These are phyloP conservation scores for Peromyscus polionotus DNA, from an alignment of 2,113 vertebrate species.

Conservation along the genomic window DNA sequence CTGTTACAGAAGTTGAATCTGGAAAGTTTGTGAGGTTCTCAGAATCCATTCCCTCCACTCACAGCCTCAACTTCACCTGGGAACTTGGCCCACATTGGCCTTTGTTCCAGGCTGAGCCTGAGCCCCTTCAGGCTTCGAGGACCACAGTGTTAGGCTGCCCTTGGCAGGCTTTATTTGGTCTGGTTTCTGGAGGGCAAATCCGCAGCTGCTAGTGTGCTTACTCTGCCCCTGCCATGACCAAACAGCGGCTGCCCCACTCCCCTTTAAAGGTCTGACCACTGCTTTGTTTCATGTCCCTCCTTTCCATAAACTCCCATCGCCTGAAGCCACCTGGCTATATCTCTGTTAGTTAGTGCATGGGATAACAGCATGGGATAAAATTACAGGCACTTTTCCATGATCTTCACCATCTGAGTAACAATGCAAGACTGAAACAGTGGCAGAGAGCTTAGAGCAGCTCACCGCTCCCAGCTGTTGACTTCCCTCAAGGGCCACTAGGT, in stretches of 20 bases:
- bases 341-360: background rate
- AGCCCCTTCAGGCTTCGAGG: background rate
- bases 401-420: background rate
- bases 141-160: background rate
- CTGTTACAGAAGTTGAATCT: background rate
- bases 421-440: background rate
- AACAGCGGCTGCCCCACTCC: background rate
- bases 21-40: constrained; percentile 2
- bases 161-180: background rate
- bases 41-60: background rate
- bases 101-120: background rate
- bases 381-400: background rate
- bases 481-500: constrained; percentile 20
- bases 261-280: background rate
- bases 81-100: background rate
- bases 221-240: too few species aligned
- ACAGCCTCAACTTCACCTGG: background rate
- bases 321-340: background rate
- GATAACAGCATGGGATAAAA: background rate
- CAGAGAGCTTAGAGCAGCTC: background rate
- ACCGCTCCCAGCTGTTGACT: background rate
- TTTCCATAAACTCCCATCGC: background rate
- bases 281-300: background rate
- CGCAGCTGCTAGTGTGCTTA: background rate
- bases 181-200: background rate